Evolutionary conservation across 2,888 invertebrate genomes (phyloP), one percentile per base, ranked within the genome.

Genomic region (Caenorhabditis auriculariae): DNA sequence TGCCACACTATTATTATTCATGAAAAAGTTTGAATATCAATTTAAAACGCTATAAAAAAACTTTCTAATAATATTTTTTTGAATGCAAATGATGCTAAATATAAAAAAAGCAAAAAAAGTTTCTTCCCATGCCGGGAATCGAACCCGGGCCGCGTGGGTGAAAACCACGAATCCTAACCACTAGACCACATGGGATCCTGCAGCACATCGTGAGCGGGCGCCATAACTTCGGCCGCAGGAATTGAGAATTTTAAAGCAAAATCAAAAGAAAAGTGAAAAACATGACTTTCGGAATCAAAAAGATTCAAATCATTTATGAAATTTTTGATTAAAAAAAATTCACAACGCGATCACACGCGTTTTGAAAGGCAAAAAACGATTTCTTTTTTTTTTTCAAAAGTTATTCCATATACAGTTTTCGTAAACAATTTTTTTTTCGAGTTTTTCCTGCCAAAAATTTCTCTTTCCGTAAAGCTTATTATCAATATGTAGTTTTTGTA

Each of bases 101-200:
- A 9, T 6, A 17, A 39, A 39, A 17, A 21, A 7, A 21, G 19
- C 24, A n/a, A n/a, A n/a, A n/a, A n/a, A n/a, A n/a, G n/a, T n/a
- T n/a, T n/a, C 54, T 59, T 61, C 55, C 77, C 74, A 72, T 77
- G 78, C 78, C 78, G 78, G 78, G 78, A 78, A 79, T 78, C 78
- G 78, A 79, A 78, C 78, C 78, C 78, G 78, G 77, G 78, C 78
- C 78, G 78, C 72, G 76, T 76, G 78, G 78, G 78, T 78, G 78
- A 78, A 78, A 78, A 76, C 78, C 78, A 76, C 76, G 69, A 79
- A 79, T 80, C 77, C 78, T 79, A 80, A 79, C 77, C 77, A 78
- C 76, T 77, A 77, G 77, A 77, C 78, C 78, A 79, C 75, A 75
- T 75, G 75, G 75, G n/a, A n/a, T n/a, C n/a, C n/a, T n/a, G n/a